These are phyloP conservation scores for Zhuqinia jingwanae DNA, from an alignment of 2,888 invertebrate genomes.

Conservation along the genomic window DNA sequence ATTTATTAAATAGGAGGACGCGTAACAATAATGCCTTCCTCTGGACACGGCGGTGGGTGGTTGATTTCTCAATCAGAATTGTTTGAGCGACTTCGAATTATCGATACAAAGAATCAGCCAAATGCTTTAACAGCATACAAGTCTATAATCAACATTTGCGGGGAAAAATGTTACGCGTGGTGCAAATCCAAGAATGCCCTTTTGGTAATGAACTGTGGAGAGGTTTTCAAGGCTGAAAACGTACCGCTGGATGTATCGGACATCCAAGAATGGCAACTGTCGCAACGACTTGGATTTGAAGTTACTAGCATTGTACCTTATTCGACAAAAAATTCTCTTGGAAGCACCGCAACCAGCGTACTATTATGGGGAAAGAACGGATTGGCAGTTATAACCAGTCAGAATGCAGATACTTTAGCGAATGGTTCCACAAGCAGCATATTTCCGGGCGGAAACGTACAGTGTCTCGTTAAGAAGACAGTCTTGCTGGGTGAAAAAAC, in stretches of 20 bases:
- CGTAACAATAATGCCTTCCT: conserved; percentile 33
- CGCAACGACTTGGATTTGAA: conserved; percentile 55
- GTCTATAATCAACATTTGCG: conserved; percentile 43
- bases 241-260: conserved; percentile 2
- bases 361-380: conserved; percentile 74
- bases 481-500: conserved; percentile 68
- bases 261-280: conserved; percentile 63
- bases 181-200: conserved; percentile 54
- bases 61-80: conserved; percentile 48
- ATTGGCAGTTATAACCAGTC: conserved; percentile 64
- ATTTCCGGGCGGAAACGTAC: background rate
- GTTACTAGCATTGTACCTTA: conserved; percentile 45
- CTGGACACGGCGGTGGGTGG: conserved; percentile 52
- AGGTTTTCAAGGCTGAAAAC: conserved; percentile 32
- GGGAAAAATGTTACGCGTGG: conserved; percentile 65
- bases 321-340: background rate
- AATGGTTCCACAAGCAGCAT: background rate
- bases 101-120: background rate
- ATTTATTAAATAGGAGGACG: background rate
- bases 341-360: conserved; percentile 43
- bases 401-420: conserved; percentile 19
- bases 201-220: conserved; percentile 44
- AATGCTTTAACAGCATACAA: conserved; percentile 4
- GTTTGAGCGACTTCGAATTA: conserved; percentile 43
- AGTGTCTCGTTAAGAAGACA: conserved; percentile 45